phyloP scores from a whole-genome alignment of 2,797 vertebrate genomes.

The Pantherophis alleghaniensis region DNA sequence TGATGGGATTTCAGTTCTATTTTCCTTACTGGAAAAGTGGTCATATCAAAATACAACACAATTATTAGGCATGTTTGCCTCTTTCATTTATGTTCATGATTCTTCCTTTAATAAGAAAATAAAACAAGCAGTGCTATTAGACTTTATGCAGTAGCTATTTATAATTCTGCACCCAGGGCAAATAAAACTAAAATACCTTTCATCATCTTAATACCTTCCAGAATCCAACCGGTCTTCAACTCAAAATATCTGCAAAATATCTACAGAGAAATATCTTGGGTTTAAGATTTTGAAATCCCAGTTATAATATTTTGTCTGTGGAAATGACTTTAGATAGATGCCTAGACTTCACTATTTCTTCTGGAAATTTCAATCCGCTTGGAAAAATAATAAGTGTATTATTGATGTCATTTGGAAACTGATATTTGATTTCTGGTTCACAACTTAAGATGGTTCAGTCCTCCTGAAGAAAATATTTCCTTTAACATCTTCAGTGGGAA shows the following conservation, averaged over 20 bases:
- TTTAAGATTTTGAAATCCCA: not conserved
- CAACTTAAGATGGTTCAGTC: not conserved
- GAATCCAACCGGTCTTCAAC: not conserved
- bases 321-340: not conserved
- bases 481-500: not conserved
- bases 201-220: not conserved
- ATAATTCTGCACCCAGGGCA: not conserved
- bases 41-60: not conserved
- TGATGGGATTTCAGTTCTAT: not conserved
- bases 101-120: not conserved
- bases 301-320: not conserved
- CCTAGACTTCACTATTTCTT: not conserved
- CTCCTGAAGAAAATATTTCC: not conserved
- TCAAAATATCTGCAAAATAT: not conserved
- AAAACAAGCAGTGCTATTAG: not conserved
- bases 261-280: not conserved
- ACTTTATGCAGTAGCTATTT: not conserved
- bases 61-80: not conserved
- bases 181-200: not conserved
- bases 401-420: not conserved
- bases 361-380: not conserved
- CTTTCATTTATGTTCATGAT: not conserved
- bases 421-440: not conserved
- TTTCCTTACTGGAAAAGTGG: not conserved
- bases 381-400: not conserved